Evolutionary conservation across 2,113 vertebrate species (phyloP), one percentile per base, ranked within the genome.

Genomic region (Coryphaenoides rupestris): DNA sequence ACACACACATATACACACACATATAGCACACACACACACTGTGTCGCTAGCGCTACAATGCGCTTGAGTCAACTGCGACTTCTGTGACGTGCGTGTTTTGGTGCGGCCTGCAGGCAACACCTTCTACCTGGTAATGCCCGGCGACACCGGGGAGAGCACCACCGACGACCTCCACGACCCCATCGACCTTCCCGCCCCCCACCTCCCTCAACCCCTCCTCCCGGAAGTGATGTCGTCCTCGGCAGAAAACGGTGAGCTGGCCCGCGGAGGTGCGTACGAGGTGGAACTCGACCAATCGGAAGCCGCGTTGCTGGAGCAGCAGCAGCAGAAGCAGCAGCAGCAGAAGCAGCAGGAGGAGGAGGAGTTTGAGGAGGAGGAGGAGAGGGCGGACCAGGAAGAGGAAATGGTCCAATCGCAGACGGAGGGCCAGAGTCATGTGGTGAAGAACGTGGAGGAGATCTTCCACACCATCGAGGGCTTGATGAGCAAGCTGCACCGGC

Each of bases 51-150:
- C 5, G 1, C 7, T 7, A 2, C 12, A 6, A n/a, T 12, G 12
- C 6, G 52, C 52, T 19, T 6, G 17, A 7, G 16, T 19, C 16
- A 2, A 9, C 19, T 53, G 17, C 21, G 1, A 4, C 12, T 21
- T 21, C 52, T n/a, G 33, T 21, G 21, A 19, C 21, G 17, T 6
- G n/a, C 15, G 33, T 40, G 33, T 68, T n/a, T n/a, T n/a, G n/a
- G 21, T 69, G 23, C 49, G 2, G 28, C 65, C 40, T n/a, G 16
- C 2, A 92, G 91, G 90, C 14, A 92, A 92, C 80, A 76, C 66
- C 0, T 91, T 92, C 86, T 90, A 89, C 76, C 45, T 90, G 76
- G 84, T 89, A 3, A 73, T 91, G 88, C 89, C 89, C 0, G 72
- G 61, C 14, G 88, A 84, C 7, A 79, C 68, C 33, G 83, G 82